These are phyloP conservation scores for Aricia artaxerxes DNA, from an alignment of 2,888 invertebrate species.

Conservation along the genomic window DNA sequence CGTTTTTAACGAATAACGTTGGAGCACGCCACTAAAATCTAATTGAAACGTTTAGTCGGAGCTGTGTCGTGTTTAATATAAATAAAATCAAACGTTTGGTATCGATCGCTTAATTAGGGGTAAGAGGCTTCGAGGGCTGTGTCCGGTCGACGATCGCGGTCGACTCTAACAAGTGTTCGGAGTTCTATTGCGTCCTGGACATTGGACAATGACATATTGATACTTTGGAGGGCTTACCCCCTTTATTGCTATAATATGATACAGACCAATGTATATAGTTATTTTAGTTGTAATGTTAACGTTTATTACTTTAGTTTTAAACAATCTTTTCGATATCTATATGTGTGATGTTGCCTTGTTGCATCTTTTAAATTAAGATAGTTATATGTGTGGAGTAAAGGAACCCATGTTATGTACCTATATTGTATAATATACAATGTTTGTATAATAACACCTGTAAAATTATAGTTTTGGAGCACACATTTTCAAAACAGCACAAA, in stretches of 20 bases:
- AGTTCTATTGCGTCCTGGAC: conserved; percentile 29
- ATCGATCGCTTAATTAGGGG: conserved; percentile 21
- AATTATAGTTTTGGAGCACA: no score
- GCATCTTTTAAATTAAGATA: no score
- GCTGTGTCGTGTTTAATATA: conserved; percentile 14
- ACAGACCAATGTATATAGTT: not conserved
- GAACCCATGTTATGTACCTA: no score
- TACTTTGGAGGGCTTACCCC: not conserved
- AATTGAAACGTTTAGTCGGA: conserved; percentile 14
- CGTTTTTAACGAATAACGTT: conserved; percentile 4
- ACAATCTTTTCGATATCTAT: no score
- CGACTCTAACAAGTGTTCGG: conserved; percentile 62
- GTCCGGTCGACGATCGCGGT: conserved; percentile 43
- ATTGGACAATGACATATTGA: not conserved
- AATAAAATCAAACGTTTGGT: conserved; percentile 23
- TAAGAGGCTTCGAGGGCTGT: not conserved
- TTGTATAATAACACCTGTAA: no score
- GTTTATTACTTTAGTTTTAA: not conserved
- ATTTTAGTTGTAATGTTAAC: not conserved
- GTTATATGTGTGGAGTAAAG: no score
- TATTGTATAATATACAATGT: no score
- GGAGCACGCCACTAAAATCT: conserved; percentile 10
- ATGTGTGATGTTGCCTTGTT: no score
- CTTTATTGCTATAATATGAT: not conserved
- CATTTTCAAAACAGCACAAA: no score